Evolutionary conservation across 2,113 vertebrate genomes (phyloP).

Genomic region (Corvus cornix): DNA sequence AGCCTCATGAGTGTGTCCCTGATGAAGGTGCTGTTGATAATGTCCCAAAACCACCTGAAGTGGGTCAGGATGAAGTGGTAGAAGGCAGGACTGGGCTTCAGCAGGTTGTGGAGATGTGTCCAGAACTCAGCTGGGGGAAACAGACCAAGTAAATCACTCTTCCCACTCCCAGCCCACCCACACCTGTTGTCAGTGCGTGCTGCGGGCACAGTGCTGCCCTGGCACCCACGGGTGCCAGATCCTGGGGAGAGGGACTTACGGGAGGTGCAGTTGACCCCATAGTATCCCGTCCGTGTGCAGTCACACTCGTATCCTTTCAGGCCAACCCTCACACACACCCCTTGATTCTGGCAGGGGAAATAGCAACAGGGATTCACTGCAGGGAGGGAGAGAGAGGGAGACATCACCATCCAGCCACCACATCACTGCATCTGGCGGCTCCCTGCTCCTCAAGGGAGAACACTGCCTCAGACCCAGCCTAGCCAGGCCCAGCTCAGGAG

Average conservation of each 20-base stretch:
- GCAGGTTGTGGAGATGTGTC: slow-evolving; percentile 73
- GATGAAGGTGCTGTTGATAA: slow-evolving; percentile 87
- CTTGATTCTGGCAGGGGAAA: slow-evolving; percentile 90
- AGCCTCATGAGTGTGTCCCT: slow-evolving; percentile 81
- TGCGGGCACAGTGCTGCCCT: background rate
- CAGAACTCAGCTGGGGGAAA: slow-evolving; percentile 82
- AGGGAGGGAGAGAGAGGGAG: background rate
- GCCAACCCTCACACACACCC: slow-evolving; percentile 84
- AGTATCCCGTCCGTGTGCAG: slow-evolving; percentile 89
- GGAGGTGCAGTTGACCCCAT: slow-evolving; percentile 85
- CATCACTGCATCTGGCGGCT: fast-evolving
- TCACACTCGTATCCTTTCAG: slow-evolving; percentile 83
- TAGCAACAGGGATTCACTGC: slow-evolving; percentile 94
- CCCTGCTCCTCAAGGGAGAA: background rate
- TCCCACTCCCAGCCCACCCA: fast-evolving
- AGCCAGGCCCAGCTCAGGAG: fast-evolving
- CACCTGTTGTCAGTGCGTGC: background rate
- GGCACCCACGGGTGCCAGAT: fast-evolving
- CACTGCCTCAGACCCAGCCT: fast-evolving
- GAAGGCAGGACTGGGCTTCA: slow-evolving; percentile 82
- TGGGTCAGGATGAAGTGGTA: slow-evolving; percentile 87
- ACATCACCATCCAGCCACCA: background rate
- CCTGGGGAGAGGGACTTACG: slow-evolving; percentile 76
- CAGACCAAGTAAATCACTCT: background rate
- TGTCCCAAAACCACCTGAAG: slow-evolving; percentile 86